A percentile compares a stretch with the other conserved stretches of the same genome.
These are phyloP conservation scores for Lophochroa leadbeateri DNA, from an alignment of 2,113 vertebrate genomes.

Conservation along the genomic window DNA sequence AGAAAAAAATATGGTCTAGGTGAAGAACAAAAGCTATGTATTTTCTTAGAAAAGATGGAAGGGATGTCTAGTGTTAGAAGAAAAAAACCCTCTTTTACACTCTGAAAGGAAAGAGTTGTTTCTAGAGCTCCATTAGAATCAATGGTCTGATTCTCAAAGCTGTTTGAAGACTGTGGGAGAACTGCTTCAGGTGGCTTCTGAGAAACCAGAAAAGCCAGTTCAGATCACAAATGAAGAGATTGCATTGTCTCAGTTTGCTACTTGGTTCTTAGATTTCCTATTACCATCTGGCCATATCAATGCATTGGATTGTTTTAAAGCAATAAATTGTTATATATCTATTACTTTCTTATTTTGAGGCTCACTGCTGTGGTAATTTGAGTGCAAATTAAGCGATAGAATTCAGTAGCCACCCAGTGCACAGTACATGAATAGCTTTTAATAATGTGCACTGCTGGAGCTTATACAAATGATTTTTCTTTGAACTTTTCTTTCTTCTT, in stretches of 20 bases:
- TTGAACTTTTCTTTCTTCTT: constrained; percentile 33
- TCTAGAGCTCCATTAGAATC: background rate
- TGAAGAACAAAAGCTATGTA: background rate
- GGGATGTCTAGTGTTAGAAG: background rate
- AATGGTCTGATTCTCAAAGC: background rate
- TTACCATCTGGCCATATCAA: background rate
- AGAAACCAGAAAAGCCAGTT: background rate
- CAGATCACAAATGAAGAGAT: background rate
- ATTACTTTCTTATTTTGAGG: background rate
- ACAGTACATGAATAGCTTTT: constrained; percentile 20
- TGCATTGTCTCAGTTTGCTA: background rate
- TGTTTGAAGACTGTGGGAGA: background rate
- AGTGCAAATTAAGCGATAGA: background rate
- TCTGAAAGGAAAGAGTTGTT: background rate
- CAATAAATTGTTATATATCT: background rate
- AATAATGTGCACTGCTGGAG: constrained; percentile 11
- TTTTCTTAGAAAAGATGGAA: background rate
- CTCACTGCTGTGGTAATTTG: background rate
- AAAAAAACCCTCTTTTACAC: background rate
- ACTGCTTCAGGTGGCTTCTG: background rate
- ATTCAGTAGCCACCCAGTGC: background rate
- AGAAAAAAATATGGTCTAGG: background rate
- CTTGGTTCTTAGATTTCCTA: background rate
- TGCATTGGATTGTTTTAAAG: background rate
- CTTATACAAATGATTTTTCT: constrained; percentile 14